These are phyloP conservation scores for Lordiphosa stackelbergi DNA, from an alignment of 1,140 invertebrate genomes.

Conservation along the genomic window DNA sequence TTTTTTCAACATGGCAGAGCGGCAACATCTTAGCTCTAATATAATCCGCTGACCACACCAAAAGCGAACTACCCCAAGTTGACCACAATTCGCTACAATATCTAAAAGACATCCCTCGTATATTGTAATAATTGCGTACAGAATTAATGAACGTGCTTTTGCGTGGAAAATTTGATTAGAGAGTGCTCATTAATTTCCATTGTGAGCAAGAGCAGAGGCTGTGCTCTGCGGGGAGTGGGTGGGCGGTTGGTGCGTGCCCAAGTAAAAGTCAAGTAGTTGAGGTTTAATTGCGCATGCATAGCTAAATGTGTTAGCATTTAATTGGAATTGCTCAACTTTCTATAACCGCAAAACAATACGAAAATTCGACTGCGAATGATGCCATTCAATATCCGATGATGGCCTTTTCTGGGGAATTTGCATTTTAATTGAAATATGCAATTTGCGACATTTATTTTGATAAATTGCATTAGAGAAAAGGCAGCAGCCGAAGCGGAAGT, in stretches of 20 bases:
- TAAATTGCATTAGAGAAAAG: slow-evolving; percentile 28
- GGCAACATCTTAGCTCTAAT: no score
- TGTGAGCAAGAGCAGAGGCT: slow-evolving; percentile 44
- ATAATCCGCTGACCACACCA: no score
- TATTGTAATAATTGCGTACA: slow-evolving; percentile 64
- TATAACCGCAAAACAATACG: slow-evolving; percentile 10
- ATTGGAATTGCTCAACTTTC: slow-evolving; percentile 9
- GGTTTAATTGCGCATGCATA: slow-evolving; percentile 43
- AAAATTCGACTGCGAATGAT: slow-evolving; percentile 18
- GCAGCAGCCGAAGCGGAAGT: slow-evolving; percentile 3
- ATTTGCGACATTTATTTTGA: slow-evolving; percentile 54
- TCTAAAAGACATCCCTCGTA: not conserved
- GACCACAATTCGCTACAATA: no score
- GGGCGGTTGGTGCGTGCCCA: slow-evolving; percentile 3
- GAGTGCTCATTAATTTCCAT: slow-evolving; percentile 69
- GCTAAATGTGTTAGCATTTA: slow-evolving; percentile 1
- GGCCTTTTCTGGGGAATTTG: slow-evolving; percentile 10
- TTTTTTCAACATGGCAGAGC: no score
- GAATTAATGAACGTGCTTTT: slow-evolving; percentile 72
- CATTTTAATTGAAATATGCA: slow-evolving; percentile 66
- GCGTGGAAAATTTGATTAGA: slow-evolving; percentile 71
- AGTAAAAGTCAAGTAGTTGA: slow-evolving; percentile 37
- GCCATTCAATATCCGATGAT: slow-evolving; percentile 28
- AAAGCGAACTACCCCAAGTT: no score
- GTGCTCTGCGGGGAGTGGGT: slow-evolving; percentile 3